phyloP scores from a whole-genome alignment of 2,888 invertebrate species.

The Axea sp. region DNA sequence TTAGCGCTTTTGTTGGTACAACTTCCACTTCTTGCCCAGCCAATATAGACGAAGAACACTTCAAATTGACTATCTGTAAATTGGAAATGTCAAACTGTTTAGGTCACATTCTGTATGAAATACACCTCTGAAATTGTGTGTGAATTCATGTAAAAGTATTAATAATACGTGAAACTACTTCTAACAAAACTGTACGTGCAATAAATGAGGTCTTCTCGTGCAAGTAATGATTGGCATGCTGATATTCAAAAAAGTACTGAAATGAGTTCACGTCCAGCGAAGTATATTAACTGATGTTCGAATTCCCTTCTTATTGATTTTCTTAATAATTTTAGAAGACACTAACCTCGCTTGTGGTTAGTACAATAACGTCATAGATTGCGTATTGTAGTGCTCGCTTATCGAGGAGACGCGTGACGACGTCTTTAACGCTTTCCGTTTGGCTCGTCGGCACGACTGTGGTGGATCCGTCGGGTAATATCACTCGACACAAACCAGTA shows the following conservation, averaged over 20 bases:
- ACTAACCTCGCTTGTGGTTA: conserved; percentile 79
- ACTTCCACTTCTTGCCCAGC: conserved; percentile 91
- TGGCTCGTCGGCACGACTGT: conserved; percentile 92
- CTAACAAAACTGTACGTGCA: conserved; percentile 28
- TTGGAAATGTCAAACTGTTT: no score
- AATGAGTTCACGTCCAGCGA: no score
- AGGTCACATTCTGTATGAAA: no score
- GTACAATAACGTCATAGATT: conserved; percentile 90
- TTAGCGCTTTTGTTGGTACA: conserved; percentile 91
- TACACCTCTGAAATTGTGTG: no score
- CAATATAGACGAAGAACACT: conserved; percentile 85
- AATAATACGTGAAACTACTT: conserved; percentile 23
- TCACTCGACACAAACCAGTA: conserved; percentile 87
- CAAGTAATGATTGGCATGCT: conserved; percentile 38
- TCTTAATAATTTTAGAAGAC: no score
- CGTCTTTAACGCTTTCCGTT: conserved; percentile 86
- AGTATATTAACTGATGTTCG: no score
- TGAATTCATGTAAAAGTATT: no score
- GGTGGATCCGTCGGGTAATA: conserved; percentile 94
- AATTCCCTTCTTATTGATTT: no score
- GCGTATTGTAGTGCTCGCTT: conserved; percentile 89
- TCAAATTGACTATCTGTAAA: conserved; percentile 85
- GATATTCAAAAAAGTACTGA: no score
- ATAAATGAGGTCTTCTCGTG: conserved; percentile 20
- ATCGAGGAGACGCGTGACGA: conserved; percentile 90